Evolutionary conservation across 2,113 vertebrate species (phyloP), one percentile per base, ranked within the genome.

Genomic region (Ciconia maguari): DNA sequence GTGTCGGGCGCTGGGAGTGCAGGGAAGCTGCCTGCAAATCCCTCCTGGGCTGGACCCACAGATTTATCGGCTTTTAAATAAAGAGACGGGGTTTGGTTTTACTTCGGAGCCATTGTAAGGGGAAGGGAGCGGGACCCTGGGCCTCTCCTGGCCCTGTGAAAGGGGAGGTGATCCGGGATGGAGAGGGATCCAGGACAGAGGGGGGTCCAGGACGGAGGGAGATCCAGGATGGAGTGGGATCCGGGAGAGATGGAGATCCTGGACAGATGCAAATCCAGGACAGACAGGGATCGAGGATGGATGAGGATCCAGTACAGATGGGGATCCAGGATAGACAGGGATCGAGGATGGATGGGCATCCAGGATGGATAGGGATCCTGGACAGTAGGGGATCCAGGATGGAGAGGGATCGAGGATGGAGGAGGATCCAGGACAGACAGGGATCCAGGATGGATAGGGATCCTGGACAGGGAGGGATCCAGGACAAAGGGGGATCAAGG

Each of bases 371-470:
- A 32, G 8, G 6, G 44, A 49, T 61, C 36, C 30, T 11, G 62
- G 5, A 55, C 8, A 7, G 54, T 21, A 1, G 7, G 15, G 51
- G 10, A 32, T 55, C 11, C 38, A 34, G 52, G 11, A 25, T 4
- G 6, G 16, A 26, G 2, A 6, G 34, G 32, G 14, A 42, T 64
- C 61, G 8, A 17, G 38, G 61, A 27, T 15, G 9, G 22, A 44
- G 2, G 11, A 4, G 11, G 29, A 49, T 60, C 30, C 30, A n/a
- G 62, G 3, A 55, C 6, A 9, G 54, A n/a, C 0, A 4, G 27
- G 36, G 19, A 7, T 74, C 16, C 21, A 32, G 71, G 16, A 20
- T 19, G 9, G 30, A 57, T 1, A 9, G 11, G 7, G 30, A 51
- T 62, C 38, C 20, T 20, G 64, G 3, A 48, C 5, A 5, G 42